Base-by-base conservation (phyloP, 1,140 invertebrate genomes). In the Pachyrhynchus sulphureomaculatus region DNA sequence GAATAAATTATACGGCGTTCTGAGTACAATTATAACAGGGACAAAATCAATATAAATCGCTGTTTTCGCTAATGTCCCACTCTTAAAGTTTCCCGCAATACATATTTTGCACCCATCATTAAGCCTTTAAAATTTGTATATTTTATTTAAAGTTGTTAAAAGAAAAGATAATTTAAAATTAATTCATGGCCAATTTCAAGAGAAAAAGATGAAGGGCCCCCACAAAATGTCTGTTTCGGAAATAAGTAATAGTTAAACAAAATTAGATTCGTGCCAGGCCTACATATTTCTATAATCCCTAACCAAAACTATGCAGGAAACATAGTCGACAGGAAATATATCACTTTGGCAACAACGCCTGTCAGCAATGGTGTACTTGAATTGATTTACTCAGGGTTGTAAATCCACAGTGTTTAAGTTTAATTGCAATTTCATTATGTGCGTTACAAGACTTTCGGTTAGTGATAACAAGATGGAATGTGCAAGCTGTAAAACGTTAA, bases 351-450 rank as follows among this genome's bases (percentile, higher is more conserved):
- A 60, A 60, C 57, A 60, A 36, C 23, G 48, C 47, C 57, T 52
- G 57, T 60, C 57, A 49, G 32, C 57, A 26, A 41, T 32, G 47
- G 36, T 33, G 57, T 45, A 52, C 57, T 58, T 58, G 18, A 49
- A 20, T 37, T 58, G 56, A 58, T 58, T 58, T 58, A 52, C 57
- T 51, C 36, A 20, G 26, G 33, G 57, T 18, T 51, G 45, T 44
- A 60, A 60, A 60, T 60, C 39, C 21, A 24, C 12, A 21, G 36
- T 34, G 37, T 29, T 52, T 52, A 51, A 41, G 26, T 60, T 60
- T 60, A 60, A 60, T 60, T 60, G 47, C 36, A 60, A 45, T 41
- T 60, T 60, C 55, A 58, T 58, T 58, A 58, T 32, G 32, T 6
- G 21, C 10, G 42, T 33, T 58, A 58, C 44, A 49, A 48, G 44